Evolutionary conservation across 1,140 invertebrate species (phyloP).

Genomic region (Calliopsis andreniformis): DNA sequence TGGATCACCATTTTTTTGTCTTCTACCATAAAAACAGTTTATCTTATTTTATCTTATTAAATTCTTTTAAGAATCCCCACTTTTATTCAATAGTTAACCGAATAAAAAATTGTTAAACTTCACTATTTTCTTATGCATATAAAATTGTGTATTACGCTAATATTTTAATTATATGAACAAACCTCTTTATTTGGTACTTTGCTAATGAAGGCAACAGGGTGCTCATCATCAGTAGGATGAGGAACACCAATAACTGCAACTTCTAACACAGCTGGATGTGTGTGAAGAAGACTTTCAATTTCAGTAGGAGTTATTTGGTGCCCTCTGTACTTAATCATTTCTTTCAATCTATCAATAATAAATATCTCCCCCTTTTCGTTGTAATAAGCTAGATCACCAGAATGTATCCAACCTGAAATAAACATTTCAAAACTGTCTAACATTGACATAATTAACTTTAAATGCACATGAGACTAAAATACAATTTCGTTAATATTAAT

Average conservation of each 20-base stretch:
- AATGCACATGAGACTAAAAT: no score
- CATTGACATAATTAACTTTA: no score
- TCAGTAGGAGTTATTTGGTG: conserved; percentile 83
- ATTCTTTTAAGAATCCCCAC: no score
- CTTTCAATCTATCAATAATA: conserved; percentile 83
- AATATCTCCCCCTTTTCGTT: conserved; percentile 80
- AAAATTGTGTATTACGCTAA: background rate
- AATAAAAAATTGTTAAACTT: no score
- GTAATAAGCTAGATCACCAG: conserved; percentile 83
- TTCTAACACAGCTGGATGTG: conserved; percentile 82
- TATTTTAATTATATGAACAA: background rate
- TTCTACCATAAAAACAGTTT: no score
- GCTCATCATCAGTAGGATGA: conserved; percentile 81
- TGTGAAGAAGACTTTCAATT: conserved; percentile 83
- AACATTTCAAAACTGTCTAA: conserved; percentile 3
- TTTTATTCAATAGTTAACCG: no score
- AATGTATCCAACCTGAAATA: conserved; percentile 82
- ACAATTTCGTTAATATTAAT: no score
- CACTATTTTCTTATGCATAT: no score
- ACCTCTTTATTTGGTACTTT: conserved; percentile 44
- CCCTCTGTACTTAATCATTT: conserved; percentile 84
- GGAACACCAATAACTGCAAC: conserved; percentile 84
- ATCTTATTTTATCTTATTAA: no score
- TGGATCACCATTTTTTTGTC: no score
- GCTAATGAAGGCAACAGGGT: conserved; percentile 82